Evolutionary conservation across 2,113 vertebrate genomes (phyloP).

Genomic region (Porphyrio hochstetteri): DNA sequence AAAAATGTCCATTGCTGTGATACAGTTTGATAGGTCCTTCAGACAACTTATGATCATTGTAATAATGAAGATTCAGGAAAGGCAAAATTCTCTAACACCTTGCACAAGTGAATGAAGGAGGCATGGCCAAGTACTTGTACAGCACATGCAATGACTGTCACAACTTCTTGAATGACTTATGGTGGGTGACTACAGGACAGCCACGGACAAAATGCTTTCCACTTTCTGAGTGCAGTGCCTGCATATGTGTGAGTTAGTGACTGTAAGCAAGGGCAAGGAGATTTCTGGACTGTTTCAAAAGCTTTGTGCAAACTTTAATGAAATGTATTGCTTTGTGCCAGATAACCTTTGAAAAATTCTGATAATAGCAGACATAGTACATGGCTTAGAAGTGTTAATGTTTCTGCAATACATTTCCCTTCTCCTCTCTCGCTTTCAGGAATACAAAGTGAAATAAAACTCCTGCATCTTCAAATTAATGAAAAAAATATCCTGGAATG

Average conservation of each 20-base stretch:
- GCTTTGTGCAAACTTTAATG: neutral
- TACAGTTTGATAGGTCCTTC: neutral
- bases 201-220: neutral
- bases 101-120: neutral
- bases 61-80: neutral
- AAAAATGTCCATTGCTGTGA: neutral
- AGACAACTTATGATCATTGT: neutral
- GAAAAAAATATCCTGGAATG: neutral
- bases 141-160: neutral
- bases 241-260: neutral
- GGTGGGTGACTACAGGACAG: neutral
- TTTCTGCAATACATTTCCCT: neutral
- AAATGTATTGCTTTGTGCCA: neutral
- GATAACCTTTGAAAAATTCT: conserved; percentile 11
- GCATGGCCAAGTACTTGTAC: neutral
- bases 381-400: neutral
- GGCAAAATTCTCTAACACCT: neutral
- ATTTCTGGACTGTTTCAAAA: neutral
- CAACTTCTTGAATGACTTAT: neutral
- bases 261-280: neutral
- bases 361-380: neutral
- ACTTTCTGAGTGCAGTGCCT: neutral
- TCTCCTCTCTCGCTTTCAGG: neutral
- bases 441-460: neutral
- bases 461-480: conserved; percentile 24